Percentiles rank a stretch among this genome's conserved stretches.
Conservation (phyloP, 2,888 invertebrate species). For the Dolomedes plantarius region DNA sequence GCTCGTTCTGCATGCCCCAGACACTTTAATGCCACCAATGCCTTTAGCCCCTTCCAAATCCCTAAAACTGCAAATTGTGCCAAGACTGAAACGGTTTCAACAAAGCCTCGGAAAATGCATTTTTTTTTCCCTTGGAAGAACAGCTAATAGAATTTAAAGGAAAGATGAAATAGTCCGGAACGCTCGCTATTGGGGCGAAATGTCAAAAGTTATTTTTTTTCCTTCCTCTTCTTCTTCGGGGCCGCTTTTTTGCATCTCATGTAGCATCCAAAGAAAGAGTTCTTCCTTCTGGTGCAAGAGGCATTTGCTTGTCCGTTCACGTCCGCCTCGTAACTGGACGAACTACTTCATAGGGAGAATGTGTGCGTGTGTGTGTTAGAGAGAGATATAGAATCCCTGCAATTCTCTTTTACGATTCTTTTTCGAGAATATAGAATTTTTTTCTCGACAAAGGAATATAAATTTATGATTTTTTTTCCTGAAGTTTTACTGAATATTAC, state of each 20-base stretch:
- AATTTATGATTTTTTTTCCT: too few species aligned
- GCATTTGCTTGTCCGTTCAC: slow-evolving; percentile 26
- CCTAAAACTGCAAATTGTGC: slow-evolving; percentile 22
- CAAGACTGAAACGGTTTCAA: neutral
- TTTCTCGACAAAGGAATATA: too few species aligned
- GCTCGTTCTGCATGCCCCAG: neutral
- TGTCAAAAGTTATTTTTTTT: slow-evolving; percentile 15
- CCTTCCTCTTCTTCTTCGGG: neutral
- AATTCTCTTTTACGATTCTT: too few species aligned
- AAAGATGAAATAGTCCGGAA: neutral
- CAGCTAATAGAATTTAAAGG: slow-evolving; percentile 1
- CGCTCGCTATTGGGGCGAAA: neutral
- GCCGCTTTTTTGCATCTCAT: neutral
- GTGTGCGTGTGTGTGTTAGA: too few species aligned
- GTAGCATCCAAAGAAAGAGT: neutral
- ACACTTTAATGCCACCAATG: slow-evolving; percentile 2
- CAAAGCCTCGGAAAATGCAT: slow-evolving; percentile 3
- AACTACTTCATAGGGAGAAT: too few species aligned
- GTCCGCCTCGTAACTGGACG: slow-evolving; percentile 10
- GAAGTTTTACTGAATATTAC: too few species aligned
- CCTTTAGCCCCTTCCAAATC: neutral
- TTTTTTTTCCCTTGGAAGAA: slow-evolving; percentile 1
- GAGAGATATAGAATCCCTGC: too few species aligned
- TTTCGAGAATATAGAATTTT: too few species aligned
- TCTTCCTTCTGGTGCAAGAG: neutral